Evolutionary conservation across 2,113 vertebrate species (phyloP).

Genomic region (Halichoerus grypus): DNA sequence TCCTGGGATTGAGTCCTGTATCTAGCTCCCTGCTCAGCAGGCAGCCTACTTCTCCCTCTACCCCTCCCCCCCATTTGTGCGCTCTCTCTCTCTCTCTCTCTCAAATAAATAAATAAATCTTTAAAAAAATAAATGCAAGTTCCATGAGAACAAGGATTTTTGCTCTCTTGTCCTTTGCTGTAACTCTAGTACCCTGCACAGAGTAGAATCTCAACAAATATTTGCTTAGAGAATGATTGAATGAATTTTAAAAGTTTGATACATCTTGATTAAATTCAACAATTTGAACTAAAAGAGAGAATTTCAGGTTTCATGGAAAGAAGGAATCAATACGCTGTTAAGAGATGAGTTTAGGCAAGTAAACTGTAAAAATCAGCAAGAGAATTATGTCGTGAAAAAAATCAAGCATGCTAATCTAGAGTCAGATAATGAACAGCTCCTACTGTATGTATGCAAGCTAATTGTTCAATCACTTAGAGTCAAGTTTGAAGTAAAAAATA

Average conservation of each 20-base stretch:
- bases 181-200: background rate
- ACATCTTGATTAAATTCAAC: background rate
- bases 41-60: too few relatives aligned
- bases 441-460: background rate
- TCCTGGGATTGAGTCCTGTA: too few relatives aligned
- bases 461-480: background rate
- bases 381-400: constrained; percentile 45
- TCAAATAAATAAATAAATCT: background rate
- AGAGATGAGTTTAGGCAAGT: background rate
- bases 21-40: too few relatives aligned
- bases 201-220: background rate
- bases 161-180: background rate
- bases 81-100: background rate
- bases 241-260: background rate
- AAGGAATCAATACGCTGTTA: background rate
- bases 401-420: background rate
- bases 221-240: background rate
- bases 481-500: constrained; percentile 1
- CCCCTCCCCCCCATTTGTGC: too few relatives aligned
- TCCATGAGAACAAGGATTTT: background rate
- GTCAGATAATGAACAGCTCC: background rate
- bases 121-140: background rate
- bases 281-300: background rate
- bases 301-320: constrained; percentile 3
- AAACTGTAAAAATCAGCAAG: background rate